Evolutionary conservation across 2,888 invertebrate genomes (phyloP), one percentile per base, ranked within the genome.

Genomic region (Synanthedon andrenaeformis): DNA sequence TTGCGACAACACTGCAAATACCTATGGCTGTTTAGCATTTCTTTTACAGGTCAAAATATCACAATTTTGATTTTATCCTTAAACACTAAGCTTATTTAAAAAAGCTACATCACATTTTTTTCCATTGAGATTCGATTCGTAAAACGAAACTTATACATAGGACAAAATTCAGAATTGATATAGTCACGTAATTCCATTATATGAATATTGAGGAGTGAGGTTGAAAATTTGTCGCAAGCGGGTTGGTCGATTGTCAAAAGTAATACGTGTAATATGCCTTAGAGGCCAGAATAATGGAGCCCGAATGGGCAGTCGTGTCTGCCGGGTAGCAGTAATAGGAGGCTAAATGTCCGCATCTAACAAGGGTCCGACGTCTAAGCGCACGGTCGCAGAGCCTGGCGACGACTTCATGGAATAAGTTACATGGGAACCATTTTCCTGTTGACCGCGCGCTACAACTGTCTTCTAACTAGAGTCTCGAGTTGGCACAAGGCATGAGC

Each of bases 341-440:
- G 48, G 53, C 53, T 55, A 55, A 56, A 57, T 55, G 57, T 55
- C 59, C 55, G 66, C 70, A 67, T 51, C 64, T 69, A 68, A 67
- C 64, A 60, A 59, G 65, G 58, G 64, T 62, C 59, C 60, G 58
- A 59, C 61, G 65, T 56, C 60, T 57, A 56, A 58, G 60, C 60
- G 59, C 69, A 70, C 66, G 64, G 58, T 57, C 70, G 65, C 55
- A 58, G 58, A 55, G 58, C 55, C 57, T 12, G 60, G 56, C 61
- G 58, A 66, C 65, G 62, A 69, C 68, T 76, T 78, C 74, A 74
- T 63, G 70, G 74, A 76, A 76, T 67, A 68, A 59, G 69, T 62
- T 66, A 69, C 69, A 74, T 64, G 67, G 62, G 69, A 69, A 69
- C 66, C 60, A 67, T 59, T 65, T 65, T 68, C 62, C 60, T 64